Evolutionary conservation across 2,888 invertebrate genomes (phyloP), one percentile per base, ranked within the genome.

Genomic region (Miltochrista miniata): DNA sequence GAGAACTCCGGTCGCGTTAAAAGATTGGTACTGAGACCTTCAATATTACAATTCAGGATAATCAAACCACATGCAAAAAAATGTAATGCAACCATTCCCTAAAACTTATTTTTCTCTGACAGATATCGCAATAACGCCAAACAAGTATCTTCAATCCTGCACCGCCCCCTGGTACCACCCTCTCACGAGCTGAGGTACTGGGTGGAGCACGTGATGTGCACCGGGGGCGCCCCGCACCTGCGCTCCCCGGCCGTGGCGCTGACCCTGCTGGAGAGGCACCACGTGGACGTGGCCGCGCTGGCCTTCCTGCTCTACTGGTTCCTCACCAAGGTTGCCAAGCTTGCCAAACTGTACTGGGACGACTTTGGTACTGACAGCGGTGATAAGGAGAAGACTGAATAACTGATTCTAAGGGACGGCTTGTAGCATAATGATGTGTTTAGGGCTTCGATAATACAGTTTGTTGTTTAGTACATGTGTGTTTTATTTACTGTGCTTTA

Each of bases 251-350:
- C 76, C 0, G 54, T 74, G 0, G 58, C 53, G 10, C 60, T 81
- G 11, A 63, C 72, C 2, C 44, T 51, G 8, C 37, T 70, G 14
- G 74, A 82, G 43, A 63, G 71, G 31, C 62, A 72, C 31, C 62
- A 83, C 33, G 47, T 83, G 10, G 85, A 85, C 52, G 48, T 78
- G 1, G 47, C 75, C 0, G 56, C 63, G 0, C 35, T 79, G 12
- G 8, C 64, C 0, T 13, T 68, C 9, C 48, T 81, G 57, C n/a
- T 76, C 3, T 37, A 72, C 9, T 85, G 83, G 83, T 81, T 84
- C 61, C 43, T 79, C 4, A 63, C 73, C 2, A 83, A 82, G 48
- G 74, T 83, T 0, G 18, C 70, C 0, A 85, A 79, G 46, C 54
- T 81, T 0, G 51, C 80, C 13, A 72, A 66, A 49, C 74, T 67